These are phyloP conservation scores for Pristionchus arcanus DNA, from an alignment of 2,888 invertebrate genomes.

Conservation along the genomic window DNA sequence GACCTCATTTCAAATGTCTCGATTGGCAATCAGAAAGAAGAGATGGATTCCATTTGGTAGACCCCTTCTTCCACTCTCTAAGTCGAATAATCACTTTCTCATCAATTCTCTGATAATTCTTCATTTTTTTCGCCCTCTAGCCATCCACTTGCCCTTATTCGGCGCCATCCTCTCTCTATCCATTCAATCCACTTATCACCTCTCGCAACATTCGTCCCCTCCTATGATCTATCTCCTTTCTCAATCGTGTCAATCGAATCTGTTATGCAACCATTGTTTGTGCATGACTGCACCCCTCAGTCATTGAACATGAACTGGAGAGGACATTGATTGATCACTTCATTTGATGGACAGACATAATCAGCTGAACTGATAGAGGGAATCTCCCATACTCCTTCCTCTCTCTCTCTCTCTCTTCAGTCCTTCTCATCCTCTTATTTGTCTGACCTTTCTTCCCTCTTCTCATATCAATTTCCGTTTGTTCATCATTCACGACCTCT, in stretches of 20 bases:
- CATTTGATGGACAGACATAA: neutral
- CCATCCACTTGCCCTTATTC: neutral
- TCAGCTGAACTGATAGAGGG: neutral
- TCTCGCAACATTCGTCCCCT: neutral
- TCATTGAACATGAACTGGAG: neutral
- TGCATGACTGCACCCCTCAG: too few species aligned
- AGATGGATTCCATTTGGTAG: neutral
- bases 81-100: neutral
- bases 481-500: conserved; percentile 5
- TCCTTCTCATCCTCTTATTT: conserved; percentile 3
- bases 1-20: conserved; percentile 3
- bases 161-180: neutral
- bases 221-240: neutral
- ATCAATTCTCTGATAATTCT: neutral
- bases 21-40: neutral
- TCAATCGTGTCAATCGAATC: neutral
- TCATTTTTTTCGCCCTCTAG: neutral
- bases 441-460: conserved; percentile 16
- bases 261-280: too few species aligned
- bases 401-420: neutral
- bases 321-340: conserved; percentile 5
- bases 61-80: neutral
- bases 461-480: conserved; percentile 27
- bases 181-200: conserved; percentile 3
- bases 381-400: neutral